phyloP scores from a whole-genome alignment of 2,113 vertebrate species.

The Glaucomys volans region DNA sequence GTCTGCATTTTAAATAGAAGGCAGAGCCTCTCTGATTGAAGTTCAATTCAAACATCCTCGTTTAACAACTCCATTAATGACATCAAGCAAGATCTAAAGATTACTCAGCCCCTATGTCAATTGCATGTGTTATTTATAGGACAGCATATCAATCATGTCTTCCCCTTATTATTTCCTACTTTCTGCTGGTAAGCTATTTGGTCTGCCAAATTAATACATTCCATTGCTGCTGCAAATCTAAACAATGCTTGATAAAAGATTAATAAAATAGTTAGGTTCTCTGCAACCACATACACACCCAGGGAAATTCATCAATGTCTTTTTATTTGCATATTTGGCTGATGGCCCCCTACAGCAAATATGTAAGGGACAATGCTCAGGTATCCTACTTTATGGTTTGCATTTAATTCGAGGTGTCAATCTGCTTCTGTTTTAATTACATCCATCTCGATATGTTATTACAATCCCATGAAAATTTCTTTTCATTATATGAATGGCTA shows the following conservation, averaged over 20 bases:
- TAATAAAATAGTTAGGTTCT: constrained; percentile 83
- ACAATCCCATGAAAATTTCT: constrained; percentile 87
- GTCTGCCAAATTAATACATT: constrained; percentile 81
- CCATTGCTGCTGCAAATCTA: constrained; percentile 67
- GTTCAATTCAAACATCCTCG: constrained; percentile 63
- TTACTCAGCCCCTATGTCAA: constrained; percentile 70
- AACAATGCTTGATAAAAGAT: constrained; percentile 82
- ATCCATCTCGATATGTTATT: constrained; percentile 88
- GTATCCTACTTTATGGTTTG: constrained; percentile 86
- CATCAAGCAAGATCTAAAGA: constrained; percentile 53
- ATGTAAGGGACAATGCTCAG: constrained; percentile 81
- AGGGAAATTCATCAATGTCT: constrained; percentile 88
- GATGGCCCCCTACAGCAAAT: constrained; percentile 83
- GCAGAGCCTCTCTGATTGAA: constrained; percentile 68
- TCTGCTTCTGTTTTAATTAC: constrained; percentile 90
- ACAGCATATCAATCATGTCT: constrained; percentile 66
- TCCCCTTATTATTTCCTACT: constrained; percentile 65
- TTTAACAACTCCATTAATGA: constrained; percentile 69
- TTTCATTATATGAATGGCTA: constrained; percentile 87
- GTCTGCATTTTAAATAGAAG: constrained; percentile 58
- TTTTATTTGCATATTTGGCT: constrained; percentile 90
- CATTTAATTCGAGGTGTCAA: constrained; percentile 88
- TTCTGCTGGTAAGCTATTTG: constrained; percentile 77
- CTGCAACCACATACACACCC: constrained; percentile 78
- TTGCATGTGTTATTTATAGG: constrained; percentile 82